Percentiles rank a stretch among this genome's conserved stretches.
These are phyloP conservation scores for Antechinus stuartii DNA, from an alignment of 2,113 vertebrate species.

Conservation along the genomic window DNA sequence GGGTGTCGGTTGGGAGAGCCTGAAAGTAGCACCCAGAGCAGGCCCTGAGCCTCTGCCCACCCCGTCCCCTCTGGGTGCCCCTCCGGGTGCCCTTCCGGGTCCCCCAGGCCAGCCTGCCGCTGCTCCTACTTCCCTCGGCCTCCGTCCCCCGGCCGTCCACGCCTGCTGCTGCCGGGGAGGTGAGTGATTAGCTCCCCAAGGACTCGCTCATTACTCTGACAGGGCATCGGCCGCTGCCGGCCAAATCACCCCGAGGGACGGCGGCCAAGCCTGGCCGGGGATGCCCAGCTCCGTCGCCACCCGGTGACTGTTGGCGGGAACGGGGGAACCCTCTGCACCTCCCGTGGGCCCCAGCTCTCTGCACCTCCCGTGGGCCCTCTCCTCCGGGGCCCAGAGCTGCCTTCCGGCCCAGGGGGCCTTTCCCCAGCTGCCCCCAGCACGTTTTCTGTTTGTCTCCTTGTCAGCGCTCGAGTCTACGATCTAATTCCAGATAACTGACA, in stretches of 20 bases:
- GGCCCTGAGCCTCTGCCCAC: not conserved
- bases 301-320: conserved; percentile 21
- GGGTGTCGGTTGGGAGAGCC: not conserved
- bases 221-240: not conserved
- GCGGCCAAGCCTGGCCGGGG: not conserved
- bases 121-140: not conserved
- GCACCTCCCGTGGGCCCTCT: not conserved
- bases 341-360: too few species aligned
- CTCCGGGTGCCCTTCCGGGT: conserved; percentile 15
- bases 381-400: conserved; percentile 33
- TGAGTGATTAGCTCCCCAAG: conserved; percentile 8
- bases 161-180: conserved; percentile 8
- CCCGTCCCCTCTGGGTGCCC: conserved; percentile 52
- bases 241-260: conserved; percentile 34
- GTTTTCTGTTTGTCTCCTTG: not conserved
- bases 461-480: not conserved
- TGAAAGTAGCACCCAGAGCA: not conserved
- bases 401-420: conserved; percentile 1
- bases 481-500: conserved; percentile 70
- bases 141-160: not conserved
- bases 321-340: not conserved
- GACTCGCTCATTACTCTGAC: conserved; percentile 8
- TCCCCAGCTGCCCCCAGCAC: not conserved
- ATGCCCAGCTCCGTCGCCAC: conserved; percentile 37
- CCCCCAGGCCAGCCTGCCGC: not conserved